Base-by-base conservation (phyloP, 2,888 invertebrate species). In the Terebella lapidaria region DNA sequence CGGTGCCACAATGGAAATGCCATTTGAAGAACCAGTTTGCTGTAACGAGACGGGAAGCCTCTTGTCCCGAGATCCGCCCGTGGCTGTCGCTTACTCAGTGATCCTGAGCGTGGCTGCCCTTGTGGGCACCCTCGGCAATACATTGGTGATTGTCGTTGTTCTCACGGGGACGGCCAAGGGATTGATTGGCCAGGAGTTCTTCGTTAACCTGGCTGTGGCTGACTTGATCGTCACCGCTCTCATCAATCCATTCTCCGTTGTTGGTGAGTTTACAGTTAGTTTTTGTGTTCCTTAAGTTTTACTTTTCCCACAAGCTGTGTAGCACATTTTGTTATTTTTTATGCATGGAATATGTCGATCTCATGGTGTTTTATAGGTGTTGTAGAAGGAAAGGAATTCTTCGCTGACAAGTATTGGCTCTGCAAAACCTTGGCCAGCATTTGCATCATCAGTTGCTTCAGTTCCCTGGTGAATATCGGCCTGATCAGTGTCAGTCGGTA, bases 401-500 rank as follows among this genome's bases (percentile, higher is more conserved):
- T 71, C 61, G 65, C 65, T 25, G 60, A 29, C 4, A 52, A 66
- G 3, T 68, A 69, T 3, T 64, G 66, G n/a, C 55, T 74, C n/a
- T 74, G 74, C 57, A 65, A 66, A 27, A 56, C 62, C 0, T 60
- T 74, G 22, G 74, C 66, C 18, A 67, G 62, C 28, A 20, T 72
- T 15, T 74, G 73, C 59, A 70, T 72, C 5, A 68, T 71, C 24
- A 67, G 70, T 30, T 74, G 74, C 54, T 64, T 73, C 24, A 59
- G 62, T 2, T 74, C 74, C 1, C 62, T 73, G 29, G 66, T 71
- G 53, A 69, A 69, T 10, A 72, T 74, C n/a, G 67, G 69, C 5
- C 53, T 62, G 18, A 67, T 74, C 63, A 70, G 71, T 58, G 58
- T 69, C 60, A 74, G 72, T 62, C 59, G 74, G 26, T 74, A 70